Evolutionary conservation across 92 coral and sea anemone species (phyloP), one percentile per base, ranked within the genome.

Genomic region (Parazoanthus atlanticus): DNA sequence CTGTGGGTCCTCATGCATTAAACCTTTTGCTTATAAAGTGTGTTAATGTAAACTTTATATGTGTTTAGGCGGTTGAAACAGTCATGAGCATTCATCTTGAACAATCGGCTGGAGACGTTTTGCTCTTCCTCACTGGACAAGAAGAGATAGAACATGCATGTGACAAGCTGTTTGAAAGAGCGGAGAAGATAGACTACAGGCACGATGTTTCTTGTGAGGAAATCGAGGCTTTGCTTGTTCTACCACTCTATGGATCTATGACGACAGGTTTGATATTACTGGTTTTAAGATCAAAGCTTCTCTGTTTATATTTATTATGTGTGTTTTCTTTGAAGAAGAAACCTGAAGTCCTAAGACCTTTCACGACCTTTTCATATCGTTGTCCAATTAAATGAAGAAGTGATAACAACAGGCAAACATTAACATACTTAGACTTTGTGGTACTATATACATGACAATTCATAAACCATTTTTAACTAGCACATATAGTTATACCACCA

Each of bases 171-270:
- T 96, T 93, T 91, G 93, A 93, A 66, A 89, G 84, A 85, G 98
- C 98, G 56, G 98, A 96, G 88, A 85, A 92, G 65, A 85, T 96
- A 21, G 98, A 96, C 85, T 96, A 96, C 80, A 93, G 90, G 54
- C 94, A 96, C 40, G 98, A 96, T 92, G 93, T 96, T 10, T 86
- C 85, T 73, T 88, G 90, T 80, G 85, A 46, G 32, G 93, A 86
- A 21, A 90, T 96, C 4, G 93, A 94, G 43, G 98, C 98, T 29
- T 85, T 96, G 89, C 77, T 96, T 85, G 91, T 96, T 74, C 85
- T 96, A 38, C 98, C 98, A 40, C 84, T 96, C 15, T 96, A 96
- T 82, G 98, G 98, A 25, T 94, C 98, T 30, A 92, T 96, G 98
- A 90, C 96, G 31, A 96, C 98, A 91, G 98, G 98, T 94, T 52